phyloP scores from a whole-genome alignment of 2,113 vertebrate genomes.

The Sebastes fasciatus region DNA sequence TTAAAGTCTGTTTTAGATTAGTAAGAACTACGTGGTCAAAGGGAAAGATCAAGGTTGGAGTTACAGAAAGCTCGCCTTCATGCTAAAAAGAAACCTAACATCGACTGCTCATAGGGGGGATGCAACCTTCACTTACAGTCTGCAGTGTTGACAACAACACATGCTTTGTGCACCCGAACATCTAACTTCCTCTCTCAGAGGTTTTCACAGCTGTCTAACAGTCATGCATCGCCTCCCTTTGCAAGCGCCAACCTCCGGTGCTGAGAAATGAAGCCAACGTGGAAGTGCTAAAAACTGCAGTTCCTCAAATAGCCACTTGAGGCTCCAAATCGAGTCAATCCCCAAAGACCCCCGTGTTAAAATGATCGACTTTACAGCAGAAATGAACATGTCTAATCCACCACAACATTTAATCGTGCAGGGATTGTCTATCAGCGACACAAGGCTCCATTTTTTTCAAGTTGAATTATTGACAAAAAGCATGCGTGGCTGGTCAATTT shows the following conservation, averaged over 20 bases:
- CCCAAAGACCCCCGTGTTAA: too few relatives aligned
- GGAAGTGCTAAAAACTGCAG: too few relatives aligned
- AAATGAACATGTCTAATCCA: too few relatives aligned
- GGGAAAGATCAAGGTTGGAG: neutral
- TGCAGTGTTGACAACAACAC: neutral
- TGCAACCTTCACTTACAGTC: too few relatives aligned
- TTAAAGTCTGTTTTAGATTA: neutral
- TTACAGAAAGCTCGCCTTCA: neutral
- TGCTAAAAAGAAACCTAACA: neutral
- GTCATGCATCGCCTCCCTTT: neutral
- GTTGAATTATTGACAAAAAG: neutral
- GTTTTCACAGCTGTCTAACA: neutral
- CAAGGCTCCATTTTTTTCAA: neutral
- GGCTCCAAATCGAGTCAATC: too few relatives aligned
- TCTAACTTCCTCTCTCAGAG: neutral
- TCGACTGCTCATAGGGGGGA: too few relatives aligned
- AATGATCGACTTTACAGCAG: too few relatives aligned
- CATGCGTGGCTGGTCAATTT: conserved; percentile 32
- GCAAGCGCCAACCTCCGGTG: too few relatives aligned
- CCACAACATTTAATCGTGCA: neutral
- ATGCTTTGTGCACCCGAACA: neutral
- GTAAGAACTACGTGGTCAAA: neutral
- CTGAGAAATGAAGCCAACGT: too few relatives aligned
- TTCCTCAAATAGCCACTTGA: too few relatives aligned
- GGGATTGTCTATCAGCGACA: fast-evolving